Conservation (phyloP, 2,797 vertebrate genomes). For the Kryptolebias ocellatus region DNA sequence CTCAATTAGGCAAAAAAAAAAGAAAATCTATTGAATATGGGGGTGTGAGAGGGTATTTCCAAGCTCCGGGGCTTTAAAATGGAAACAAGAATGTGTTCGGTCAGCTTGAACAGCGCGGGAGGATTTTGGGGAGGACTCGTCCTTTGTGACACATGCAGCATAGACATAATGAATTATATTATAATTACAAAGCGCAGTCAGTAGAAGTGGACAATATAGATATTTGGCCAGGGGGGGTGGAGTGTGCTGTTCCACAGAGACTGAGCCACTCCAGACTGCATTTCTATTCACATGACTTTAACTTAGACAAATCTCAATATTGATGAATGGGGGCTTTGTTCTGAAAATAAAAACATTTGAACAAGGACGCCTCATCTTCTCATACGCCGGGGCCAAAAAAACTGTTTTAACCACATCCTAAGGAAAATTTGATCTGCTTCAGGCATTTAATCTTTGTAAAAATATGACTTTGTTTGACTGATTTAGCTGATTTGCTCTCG, state of each 20-base stretch:
- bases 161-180: conserved; percentile 90
- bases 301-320: conserved; percentile 82
- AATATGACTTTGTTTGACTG: too few species aligned
- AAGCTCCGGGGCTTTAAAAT: conserved; percentile 74
- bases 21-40: conserved; percentile 79
- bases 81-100: conserved; percentile 83
- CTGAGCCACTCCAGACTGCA: conserved; percentile 79
- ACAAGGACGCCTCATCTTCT: conserved; percentile 73
- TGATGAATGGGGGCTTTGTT: conserved; percentile 79
- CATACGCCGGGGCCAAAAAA: conserved; percentile 39
- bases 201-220: conserved; percentile 86
- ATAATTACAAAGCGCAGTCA: conserved; percentile 89
- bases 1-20: conserved; percentile 83
- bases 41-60: conserved; percentile 79
- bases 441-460: background rate
- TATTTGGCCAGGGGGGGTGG: conserved; percentile 82
- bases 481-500: too few species aligned
- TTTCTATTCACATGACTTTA: conserved; percentile 82
- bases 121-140: conserved; percentile 82
- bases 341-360: conserved; percentile 77
- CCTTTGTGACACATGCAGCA: conserved; percentile 83
- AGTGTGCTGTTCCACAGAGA: conserved; percentile 82
- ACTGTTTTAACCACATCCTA: conserved; percentile 44
- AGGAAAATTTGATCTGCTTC: conserved; percentile 26
- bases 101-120: conserved; percentile 82